phyloP scores from a whole-genome alignment of 2,797 vertebrate genomes.

The Paratrypauchen microcephalus region DNA sequence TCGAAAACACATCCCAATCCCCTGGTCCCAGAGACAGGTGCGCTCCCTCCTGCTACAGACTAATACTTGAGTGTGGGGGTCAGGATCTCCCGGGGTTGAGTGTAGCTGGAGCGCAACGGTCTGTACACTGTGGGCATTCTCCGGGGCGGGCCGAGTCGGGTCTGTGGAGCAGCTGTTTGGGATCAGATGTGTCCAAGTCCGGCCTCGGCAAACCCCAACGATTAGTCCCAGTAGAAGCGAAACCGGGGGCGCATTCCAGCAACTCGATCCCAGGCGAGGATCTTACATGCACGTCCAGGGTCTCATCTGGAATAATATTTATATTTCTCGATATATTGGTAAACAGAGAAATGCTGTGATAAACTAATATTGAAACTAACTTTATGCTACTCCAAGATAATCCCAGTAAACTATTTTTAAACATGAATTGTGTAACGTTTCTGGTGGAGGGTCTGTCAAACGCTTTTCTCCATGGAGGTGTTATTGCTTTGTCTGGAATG shows the following conservation, averaged over 20 bases:
- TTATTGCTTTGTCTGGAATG: too few relatives aligned
- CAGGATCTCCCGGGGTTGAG: constrained; percentile 54
- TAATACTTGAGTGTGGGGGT: constrained; percentile 56
- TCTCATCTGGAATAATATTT: constrained; percentile 60
- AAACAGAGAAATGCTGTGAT: too few relatives aligned
- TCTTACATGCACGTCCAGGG: constrained; percentile 34
- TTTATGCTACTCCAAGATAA: too few relatives aligned
- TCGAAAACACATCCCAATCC: constrained; percentile 54
- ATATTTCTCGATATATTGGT: too few relatives aligned
- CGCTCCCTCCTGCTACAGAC: constrained; percentile 37
- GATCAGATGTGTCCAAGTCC: constrained; percentile 69
- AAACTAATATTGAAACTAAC: too few relatives aligned
- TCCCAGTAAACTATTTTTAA: too few relatives aligned
- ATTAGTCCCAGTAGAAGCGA: constrained; percentile 71
- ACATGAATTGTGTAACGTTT: too few relatives aligned
- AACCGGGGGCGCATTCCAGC: constrained; percentile 69
- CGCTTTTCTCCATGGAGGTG: too few relatives aligned
- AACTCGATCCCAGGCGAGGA: constrained; percentile 69
- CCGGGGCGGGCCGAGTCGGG: constrained; percentile 56
- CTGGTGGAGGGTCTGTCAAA: too few relatives aligned
- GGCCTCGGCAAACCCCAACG: constrained; percentile 62
- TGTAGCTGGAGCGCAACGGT: constrained; percentile 51
- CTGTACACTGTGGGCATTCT: constrained; percentile 40
- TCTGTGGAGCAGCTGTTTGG: constrained; percentile 73
- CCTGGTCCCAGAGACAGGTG: constrained; percentile 49